These are phyloP conservation scores for Pyrgilauda ruficollis DNA, from an alignment of 2,113 vertebrate genomes.

Conservation along the genomic window DNA sequence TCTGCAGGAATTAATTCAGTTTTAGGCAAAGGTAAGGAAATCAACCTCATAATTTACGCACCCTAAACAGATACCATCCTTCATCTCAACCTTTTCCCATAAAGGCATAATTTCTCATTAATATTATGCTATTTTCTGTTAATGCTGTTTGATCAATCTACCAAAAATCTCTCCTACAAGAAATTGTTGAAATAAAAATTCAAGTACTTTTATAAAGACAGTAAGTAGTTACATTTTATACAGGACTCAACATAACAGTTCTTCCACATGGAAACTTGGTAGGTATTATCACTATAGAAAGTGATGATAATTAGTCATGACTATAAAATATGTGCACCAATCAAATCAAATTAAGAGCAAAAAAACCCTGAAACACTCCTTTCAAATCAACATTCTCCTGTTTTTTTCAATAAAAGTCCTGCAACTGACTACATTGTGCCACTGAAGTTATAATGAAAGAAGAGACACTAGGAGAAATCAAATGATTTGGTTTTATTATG, in stretches of 20 bases:
- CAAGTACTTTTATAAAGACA: neutral
- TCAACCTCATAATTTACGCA: neutral
- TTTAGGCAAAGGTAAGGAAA: neutral
- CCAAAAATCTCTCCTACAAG: neutral
- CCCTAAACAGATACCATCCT: neutral
- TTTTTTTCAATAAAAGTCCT: neutral
- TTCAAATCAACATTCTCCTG: neutral
- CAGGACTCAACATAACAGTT: neutral
- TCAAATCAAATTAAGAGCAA: neutral
- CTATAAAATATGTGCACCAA: neutral
- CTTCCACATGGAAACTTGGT: neutral
- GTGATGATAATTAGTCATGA: neutral
- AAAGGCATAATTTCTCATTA: neutral
- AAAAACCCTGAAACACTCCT: fast-evolving
- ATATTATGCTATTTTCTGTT: neutral
- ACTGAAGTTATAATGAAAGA: neutral
- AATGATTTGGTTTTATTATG: neutral
- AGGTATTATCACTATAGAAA: neutral
- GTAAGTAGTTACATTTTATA: neutral
- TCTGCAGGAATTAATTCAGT: neutral
- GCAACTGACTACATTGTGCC: neutral
- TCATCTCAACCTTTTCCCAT: neutral
- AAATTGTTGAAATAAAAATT: neutral
- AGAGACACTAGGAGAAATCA: neutral
- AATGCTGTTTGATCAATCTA: neutral